phyloP scores from a whole-genome alignment of 2,113 vertebrate genomes.

The Gila orcuttii region DNA sequence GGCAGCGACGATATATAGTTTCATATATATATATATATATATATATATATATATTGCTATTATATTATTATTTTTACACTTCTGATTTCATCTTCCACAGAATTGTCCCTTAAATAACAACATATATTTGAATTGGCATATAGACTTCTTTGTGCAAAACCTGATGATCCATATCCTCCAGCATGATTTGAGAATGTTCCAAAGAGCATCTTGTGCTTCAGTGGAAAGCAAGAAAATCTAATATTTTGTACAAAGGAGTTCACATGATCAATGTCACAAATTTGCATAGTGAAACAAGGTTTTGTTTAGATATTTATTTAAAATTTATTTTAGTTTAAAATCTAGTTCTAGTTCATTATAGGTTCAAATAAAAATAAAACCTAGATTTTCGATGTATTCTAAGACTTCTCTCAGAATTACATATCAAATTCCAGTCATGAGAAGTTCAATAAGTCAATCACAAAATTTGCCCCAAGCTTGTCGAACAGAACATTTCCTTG shows the following conservation, averaged over 20 bases:
- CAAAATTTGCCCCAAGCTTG: background rate
- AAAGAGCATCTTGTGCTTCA: slow-evolving; percentile 1
- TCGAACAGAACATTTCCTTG: slow-evolving; percentile 4
- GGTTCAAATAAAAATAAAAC: background rate
- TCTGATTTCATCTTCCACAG: too few species aligned
- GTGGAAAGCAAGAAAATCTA: background rate
- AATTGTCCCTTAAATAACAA: background rate
- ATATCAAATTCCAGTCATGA: background rate
- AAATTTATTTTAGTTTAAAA: background rate
- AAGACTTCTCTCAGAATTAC: too few species aligned
- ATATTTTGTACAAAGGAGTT: background rate
- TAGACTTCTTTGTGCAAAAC: background rate
- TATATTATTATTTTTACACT: too few species aligned
- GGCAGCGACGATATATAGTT: too few species aligned
- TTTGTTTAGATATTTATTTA: background rate
- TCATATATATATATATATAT: too few species aligned
- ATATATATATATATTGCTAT: too few species aligned
- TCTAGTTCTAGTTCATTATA: background rate
- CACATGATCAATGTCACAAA: background rate
- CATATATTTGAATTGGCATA: background rate
- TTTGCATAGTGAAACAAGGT: background rate
- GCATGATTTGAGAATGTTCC: background rate
- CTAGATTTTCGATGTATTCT: background rate
- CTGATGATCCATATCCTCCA: background rate
- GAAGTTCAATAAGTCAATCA: background rate